A percentile compares a stretch with the other conserved stretches of the same genome.
These are phyloP conservation scores for Scaeva pyrastri DNA, from an alignment of 2,888 invertebrate genomes.

Conservation along the genomic window DNA sequence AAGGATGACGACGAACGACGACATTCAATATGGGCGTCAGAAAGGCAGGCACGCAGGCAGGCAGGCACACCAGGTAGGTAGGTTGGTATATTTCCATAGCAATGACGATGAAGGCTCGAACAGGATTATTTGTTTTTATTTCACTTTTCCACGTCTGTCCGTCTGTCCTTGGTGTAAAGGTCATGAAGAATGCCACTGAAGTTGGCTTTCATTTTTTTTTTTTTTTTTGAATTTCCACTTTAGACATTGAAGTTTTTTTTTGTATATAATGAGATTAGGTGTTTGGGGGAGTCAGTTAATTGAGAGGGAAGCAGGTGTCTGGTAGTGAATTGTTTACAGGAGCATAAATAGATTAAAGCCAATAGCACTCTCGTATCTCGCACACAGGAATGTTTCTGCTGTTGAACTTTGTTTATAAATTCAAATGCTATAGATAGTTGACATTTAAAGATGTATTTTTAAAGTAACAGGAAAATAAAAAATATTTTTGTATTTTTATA, in stretches of 20 bases:
- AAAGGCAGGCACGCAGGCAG: neutral
- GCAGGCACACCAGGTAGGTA: conserved; percentile 20
- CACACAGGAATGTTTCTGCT: no score
- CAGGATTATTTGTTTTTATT: conserved; percentile 73
- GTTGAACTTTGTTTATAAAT: no score
- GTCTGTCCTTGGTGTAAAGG: conserved; percentile 64
- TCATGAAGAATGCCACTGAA: conserved; percentile 48
- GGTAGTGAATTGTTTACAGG: neutral
- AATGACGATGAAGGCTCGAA: neutral
- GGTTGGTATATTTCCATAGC: conserved; percentile 16
- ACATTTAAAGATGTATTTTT: no score
- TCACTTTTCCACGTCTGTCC: conserved; percentile 72
- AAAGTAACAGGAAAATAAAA: no score
- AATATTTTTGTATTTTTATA: no score
- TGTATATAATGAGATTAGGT: conserved; percentile 64
- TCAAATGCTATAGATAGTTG: no score
- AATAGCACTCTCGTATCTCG: no score
- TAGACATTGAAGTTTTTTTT: conserved; percentile 19
- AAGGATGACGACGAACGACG: conserved; percentile 12
- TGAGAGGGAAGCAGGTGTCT: conserved; percentile 19
- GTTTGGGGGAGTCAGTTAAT: conserved; percentile 42
- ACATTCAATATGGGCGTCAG: no score
- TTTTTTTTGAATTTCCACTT: conserved; percentile 6
- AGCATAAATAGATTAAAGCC: conserved; percentile 21
- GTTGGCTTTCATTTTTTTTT: neutral